Percentiles rank a stretch among this genome's conserved stretches.
Evolutionary conservation across 2,888 invertebrate species (phyloP).

Genomic region (Tryphoninae sp.): DNA sequence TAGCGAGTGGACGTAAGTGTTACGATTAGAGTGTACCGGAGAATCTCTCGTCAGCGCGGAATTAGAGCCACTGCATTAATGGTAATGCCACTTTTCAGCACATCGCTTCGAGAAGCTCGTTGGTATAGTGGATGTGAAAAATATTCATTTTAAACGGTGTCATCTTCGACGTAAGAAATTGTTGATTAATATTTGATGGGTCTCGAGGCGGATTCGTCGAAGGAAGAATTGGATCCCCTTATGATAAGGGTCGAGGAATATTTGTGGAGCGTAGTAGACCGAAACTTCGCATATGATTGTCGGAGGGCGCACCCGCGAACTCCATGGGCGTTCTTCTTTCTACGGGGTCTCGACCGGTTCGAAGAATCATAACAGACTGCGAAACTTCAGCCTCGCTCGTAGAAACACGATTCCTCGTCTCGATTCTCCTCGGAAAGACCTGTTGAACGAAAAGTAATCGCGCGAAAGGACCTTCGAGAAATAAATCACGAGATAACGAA

Average conservation of each 20-base stretch:
- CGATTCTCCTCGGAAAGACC: constrained; percentile 22
- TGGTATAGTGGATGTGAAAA: constrained; percentile 31
- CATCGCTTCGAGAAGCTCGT: constrained; percentile 8
- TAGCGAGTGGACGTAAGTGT: constrained; percentile 67
- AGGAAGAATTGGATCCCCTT: constrained; percentile 40
- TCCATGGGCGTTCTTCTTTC: constrained; percentile 56
- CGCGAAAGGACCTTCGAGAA: constrained; percentile 17
- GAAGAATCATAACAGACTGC: constrained; percentile 39
- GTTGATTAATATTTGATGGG: constrained; percentile 47
- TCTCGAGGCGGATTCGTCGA: constrained; percentile 38
- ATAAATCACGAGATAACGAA: constrained; percentile 58
- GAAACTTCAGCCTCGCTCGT: constrained; percentile 29
- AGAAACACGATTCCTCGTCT: constrained; percentile 35
- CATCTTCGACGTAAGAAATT: background rate
- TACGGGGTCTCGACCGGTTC: constrained; percentile 48
- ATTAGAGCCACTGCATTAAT: constrained; percentile 59
- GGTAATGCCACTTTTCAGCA: constrained; percentile 43
- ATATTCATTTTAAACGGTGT: constrained; percentile 14
- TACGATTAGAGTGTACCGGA: constrained; percentile 67
- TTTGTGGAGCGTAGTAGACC: background rate
- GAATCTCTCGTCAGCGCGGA: constrained; percentile 52
- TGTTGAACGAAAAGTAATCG: constrained; percentile 49
- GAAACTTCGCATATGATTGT: constrained; percentile 45
- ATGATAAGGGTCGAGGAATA: constrained; percentile 43
- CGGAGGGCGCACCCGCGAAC: constrained; percentile 25